A percentile compares a stretch with the other conserved stretches of the same genome.
Evolutionary conservation across 2,113 vertebrate species (phyloP).

Genomic region (Kryptolebias marmoratus): DNA sequence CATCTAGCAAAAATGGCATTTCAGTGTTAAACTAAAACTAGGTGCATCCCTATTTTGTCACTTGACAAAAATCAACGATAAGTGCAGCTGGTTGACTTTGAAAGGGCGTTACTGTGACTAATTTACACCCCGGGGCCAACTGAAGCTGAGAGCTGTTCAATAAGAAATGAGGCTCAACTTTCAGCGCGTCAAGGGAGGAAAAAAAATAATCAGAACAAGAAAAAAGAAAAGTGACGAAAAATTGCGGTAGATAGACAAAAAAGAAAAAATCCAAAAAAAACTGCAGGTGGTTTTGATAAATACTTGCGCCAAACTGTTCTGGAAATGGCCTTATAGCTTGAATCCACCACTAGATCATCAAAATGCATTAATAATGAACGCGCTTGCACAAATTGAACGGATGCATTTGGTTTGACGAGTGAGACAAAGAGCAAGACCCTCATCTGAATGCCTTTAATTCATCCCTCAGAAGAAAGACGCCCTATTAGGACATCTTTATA

Average conservation of each 20-base stretch:
- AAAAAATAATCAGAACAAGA: constrained; percentile 18
- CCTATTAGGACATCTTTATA: neutral
- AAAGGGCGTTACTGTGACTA: constrained; percentile 44
- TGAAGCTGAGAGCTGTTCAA: constrained; percentile 40
- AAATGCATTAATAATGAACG: constrained; percentile 65
- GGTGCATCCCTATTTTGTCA: no score
- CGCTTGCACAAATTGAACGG: constrained; percentile 19
- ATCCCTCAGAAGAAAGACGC: constrained; percentile 19
- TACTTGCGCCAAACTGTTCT: constrained; percentile 37
- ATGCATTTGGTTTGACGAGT: constrained; percentile 42
- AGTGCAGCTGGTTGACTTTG: constrained; percentile 39
- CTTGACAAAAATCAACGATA: constrained; percentile 17
- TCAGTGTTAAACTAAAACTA: neutral
- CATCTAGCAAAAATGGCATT: neutral
- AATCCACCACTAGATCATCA: constrained; percentile 57
- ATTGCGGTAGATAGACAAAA: neutral
- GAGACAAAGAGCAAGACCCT: constrained; percentile 9
- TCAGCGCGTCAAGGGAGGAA: constrained; percentile 4
- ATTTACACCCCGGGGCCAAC: constrained; percentile 28
- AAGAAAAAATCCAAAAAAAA: constrained; percentile 4
- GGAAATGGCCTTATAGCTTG: constrained; percentile 34
- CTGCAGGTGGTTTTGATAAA: constrained; percentile 61
- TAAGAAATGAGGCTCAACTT: constrained; percentile 59
- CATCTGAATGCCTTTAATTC: neutral
- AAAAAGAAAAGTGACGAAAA: neutral